Percentiles rank a stretch among this genome's conserved stretches.
Evolutionary conservation across 2,888 invertebrate genomes (phyloP).

Genomic region (Zaprionus bogoriensis): DNA sequence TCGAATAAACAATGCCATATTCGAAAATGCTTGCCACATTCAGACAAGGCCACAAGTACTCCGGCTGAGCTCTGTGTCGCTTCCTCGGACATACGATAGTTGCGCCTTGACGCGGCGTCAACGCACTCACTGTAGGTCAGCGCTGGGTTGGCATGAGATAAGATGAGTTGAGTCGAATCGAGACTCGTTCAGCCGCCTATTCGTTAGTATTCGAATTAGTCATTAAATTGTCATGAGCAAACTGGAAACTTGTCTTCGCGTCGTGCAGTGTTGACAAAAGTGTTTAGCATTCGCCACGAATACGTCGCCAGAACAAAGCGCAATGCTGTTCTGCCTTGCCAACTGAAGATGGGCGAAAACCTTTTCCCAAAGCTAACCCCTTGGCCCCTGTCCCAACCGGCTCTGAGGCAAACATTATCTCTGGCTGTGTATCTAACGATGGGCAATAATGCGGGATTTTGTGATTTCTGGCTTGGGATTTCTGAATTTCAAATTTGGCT

Average conservation of each 20-base stretch:
- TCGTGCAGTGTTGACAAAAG: conserved; percentile 50
- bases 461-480: background rate
- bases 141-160: conserved; percentile 1
- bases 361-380: too few relatives aligned
- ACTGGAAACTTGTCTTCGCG: conserved; percentile 37
- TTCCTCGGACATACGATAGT: background rate
- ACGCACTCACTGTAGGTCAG: conserved; percentile 64
- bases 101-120: conserved; percentile 41
- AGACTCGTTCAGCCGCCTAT: conserved; percentile 20
- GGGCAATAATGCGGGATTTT: background rate
- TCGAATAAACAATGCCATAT: too few relatives aligned
- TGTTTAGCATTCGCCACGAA: conserved; percentile 38
- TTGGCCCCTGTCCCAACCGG: too few relatives aligned
- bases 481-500: background rate
- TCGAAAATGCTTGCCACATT: too few relatives aligned
- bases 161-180: background rate
- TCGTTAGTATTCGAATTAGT: conserved; percentile 34
- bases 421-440: background rate
- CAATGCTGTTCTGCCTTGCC: too few relatives aligned
- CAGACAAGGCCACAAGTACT: too few relatives aligned
- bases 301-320: conserved; percentile 1
- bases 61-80: too few relatives aligned
- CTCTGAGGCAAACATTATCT: background rate
- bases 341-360: background rate
- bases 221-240: conserved; percentile 38